Conservation (phyloP, 2,113 vertebrate species). For the Pampusana beccarii region DNA sequence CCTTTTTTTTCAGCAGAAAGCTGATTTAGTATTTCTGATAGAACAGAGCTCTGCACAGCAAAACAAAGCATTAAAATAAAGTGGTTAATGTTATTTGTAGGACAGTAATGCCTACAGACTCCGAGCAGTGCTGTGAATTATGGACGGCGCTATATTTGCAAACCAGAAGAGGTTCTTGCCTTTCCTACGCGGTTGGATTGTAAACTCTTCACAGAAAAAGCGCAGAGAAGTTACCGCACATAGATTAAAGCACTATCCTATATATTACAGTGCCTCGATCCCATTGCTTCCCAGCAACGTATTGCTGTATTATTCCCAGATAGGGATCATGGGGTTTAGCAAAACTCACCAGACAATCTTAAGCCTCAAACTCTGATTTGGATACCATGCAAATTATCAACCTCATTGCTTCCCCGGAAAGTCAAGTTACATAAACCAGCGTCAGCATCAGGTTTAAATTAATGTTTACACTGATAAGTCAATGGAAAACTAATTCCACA, state of each 20-base stretch:
- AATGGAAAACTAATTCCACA: slow-evolving; percentile 53
- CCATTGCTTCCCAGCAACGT: rapidly evolving
- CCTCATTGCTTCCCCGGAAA: background rate
- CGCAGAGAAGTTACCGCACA: too few species aligned
- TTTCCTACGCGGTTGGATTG: rapidly evolving
- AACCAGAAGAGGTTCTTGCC: background rate
- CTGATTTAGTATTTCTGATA: background rate
- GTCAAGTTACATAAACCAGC: background rate
- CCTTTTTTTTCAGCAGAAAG: too few species aligned
- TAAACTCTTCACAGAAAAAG: background rate
- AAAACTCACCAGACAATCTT: background rate
- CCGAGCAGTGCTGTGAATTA: background rate
- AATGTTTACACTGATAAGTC: slow-evolving; percentile 49
- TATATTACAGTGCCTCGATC: rapidly evolving
- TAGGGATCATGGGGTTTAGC: background rate
- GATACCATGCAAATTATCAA: background rate
- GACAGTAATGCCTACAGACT: background rate
- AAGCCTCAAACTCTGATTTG: background rate
- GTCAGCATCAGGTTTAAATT: background rate
- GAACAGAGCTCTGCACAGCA: background rate
- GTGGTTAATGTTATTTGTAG: background rate
- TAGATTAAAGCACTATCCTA: background rate
- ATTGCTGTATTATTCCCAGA: background rate
- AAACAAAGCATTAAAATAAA: background rate
- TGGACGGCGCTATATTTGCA: rapidly evolving